These are phyloP conservation scores for Amphilophus citrinellus DNA, from an alignment of 2,113 vertebrate species.

Conservation along the genomic window DNA sequence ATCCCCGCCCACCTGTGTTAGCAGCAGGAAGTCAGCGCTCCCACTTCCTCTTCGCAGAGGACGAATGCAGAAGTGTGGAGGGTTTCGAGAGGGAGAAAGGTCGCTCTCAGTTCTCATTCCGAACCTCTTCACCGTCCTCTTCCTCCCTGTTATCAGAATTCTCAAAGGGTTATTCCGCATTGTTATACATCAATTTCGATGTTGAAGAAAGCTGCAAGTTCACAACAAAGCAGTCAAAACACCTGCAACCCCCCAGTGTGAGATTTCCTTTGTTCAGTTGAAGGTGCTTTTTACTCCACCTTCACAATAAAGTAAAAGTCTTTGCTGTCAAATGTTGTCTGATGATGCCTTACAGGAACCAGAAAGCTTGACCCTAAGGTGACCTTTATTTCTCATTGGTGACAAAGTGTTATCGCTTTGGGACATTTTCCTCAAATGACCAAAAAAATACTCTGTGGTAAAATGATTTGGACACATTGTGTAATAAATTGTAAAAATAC, in stretches of 20 bases:
- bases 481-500: background rate
- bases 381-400: background rate
- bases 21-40: slow-evolving; percentile 67
- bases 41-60: slow-evolving; percentile 68
- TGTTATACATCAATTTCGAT: background rate
- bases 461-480: accelerated
- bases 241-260: background rate
- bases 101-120: slow-evolving; percentile 63
- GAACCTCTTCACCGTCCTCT: slow-evolving; percentile 7
- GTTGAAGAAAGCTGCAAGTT: background rate
- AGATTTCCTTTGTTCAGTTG: background rate
- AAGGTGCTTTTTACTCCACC: background rate
- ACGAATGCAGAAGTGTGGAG: slow-evolving; percentile 71
- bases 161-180: background rate
- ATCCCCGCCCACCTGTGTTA: background rate
- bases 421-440: background rate
- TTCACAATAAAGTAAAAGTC: background rate
- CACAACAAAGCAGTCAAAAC: accelerated
- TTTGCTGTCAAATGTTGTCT: background rate
- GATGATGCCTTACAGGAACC: background rate
- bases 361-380: background rate
- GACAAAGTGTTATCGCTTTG: background rate
- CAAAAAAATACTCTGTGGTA: background rate
- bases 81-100: slow-evolving; percentile 16
- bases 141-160: slow-evolving; percentile 23